phyloP scores from a whole-genome alignment of 2,888 invertebrate genomes.

The Agrilus mali region DNA sequence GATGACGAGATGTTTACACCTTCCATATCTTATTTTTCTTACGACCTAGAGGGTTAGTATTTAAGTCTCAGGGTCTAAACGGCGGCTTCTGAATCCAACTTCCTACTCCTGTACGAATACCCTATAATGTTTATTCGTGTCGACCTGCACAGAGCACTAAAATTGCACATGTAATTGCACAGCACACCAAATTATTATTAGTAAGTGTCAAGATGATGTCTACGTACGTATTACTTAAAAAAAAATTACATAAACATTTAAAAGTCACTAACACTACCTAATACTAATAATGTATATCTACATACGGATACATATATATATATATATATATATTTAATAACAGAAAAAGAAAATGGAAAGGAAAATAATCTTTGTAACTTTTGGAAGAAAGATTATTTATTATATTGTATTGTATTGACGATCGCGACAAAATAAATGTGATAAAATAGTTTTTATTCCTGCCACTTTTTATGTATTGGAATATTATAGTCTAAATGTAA shows the following conservation, averaged over 20 bases:
- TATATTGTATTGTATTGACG: background rate
- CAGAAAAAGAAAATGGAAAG: background rate
- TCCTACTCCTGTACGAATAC: too few species aligned
- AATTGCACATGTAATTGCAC: too few species aligned
- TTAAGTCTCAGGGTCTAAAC: slow-evolving; percentile 28
- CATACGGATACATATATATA: background rate
- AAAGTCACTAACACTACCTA: background rate
- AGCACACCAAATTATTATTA: too few species aligned
- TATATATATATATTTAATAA: background rate
- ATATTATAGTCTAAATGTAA: too few species aligned
- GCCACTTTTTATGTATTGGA: slow-evolving; percentile 14
- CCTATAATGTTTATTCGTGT: too few species aligned
- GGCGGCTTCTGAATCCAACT: slow-evolving; percentile 13
- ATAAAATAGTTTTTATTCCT: slow-evolving; percentile 24
- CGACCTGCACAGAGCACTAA: too few species aligned
- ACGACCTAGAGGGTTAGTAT: slow-evolving; percentile 14
- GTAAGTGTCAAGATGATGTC: too few species aligned
- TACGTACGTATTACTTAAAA: background rate
- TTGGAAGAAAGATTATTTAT: too few species aligned
- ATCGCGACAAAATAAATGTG: slow-evolving; percentile 22
- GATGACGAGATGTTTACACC: too few species aligned
- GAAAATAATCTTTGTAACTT: too few species aligned
- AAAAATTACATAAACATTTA: background rate
- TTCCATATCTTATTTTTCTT: slow-evolving; percentile 7
- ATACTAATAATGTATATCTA: background rate